phyloP scores from a whole-genome alignment of 2,888 invertebrate species.

The Apamea sordens region DNA sequence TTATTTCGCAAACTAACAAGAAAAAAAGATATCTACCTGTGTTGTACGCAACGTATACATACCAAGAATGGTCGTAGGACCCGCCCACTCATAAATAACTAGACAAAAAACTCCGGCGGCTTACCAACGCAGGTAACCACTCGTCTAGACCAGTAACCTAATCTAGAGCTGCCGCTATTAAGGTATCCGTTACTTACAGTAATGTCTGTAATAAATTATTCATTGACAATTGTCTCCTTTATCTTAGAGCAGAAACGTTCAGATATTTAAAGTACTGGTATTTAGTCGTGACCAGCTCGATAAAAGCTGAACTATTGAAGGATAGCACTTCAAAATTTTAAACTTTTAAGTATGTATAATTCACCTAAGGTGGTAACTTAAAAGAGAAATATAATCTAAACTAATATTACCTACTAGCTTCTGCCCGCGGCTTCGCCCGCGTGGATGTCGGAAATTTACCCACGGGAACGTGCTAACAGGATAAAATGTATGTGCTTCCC shows the following conservation, averaged over 20 bases:
- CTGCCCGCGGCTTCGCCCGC: too few species aligned
- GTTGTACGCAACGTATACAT: neutral
- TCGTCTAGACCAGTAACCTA: constrained; percentile 24
- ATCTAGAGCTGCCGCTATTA: constrained; percentile 29
- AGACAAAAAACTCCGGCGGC: constrained; percentile 33
- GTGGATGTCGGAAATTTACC: too few species aligned
- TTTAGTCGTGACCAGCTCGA: constrained; percentile 24
- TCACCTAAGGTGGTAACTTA: neutral
- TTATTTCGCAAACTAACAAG: neutral
- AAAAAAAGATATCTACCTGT: neutral
- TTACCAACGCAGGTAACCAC: constrained; percentile 5
- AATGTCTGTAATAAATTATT: constrained; percentile 47
- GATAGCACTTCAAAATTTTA: neutral
- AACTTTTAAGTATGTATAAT: neutral
- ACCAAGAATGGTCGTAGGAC: constrained; percentile 6
- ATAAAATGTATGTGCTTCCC: too few species aligned
- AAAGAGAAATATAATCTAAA: too few species aligned
- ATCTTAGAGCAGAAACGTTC: constrained; percentile 21
- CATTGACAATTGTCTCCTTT: constrained; percentile 43
- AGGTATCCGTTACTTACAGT: constrained; percentile 41
- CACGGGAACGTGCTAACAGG: too few species aligned
- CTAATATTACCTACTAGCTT: too few species aligned
- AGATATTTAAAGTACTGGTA: constrained; percentile 6
- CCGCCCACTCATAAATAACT: constrained; percentile 31
- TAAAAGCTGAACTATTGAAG: neutral